phyloP scores from a whole-genome alignment of 2,113 vertebrate genomes.

The Gyps fulvus region DNA sequence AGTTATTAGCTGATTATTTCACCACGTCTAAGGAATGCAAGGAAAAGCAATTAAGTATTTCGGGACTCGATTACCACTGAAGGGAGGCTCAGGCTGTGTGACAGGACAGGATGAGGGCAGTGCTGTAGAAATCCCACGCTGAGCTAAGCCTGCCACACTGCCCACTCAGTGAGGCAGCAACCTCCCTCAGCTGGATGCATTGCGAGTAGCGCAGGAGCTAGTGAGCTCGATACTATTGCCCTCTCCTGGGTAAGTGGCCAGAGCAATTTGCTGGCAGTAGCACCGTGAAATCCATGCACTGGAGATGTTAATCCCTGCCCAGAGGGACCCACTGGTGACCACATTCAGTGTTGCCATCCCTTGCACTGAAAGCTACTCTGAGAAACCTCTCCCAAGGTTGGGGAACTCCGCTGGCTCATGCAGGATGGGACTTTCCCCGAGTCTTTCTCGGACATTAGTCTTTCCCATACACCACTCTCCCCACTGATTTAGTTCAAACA shows the following conservation, averaged over 20 bases:
- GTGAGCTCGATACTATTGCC: background rate
- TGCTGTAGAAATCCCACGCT: fast-evolving
- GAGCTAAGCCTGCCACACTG: background rate
- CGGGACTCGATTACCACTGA: background rate
- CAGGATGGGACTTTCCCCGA: background rate
- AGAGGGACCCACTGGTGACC: background rate
- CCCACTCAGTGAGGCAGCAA: fast-evolving
- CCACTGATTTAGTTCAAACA: background rate
- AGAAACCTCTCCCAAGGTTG: background rate
- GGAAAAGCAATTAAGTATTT: background rate
- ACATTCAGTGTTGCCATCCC: background rate
- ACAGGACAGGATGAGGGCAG: background rate
- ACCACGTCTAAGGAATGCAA: background rate
- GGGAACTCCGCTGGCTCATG: background rate
- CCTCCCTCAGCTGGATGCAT: background rate
- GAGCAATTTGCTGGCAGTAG: background rate
- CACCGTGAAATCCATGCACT: fast-evolving
- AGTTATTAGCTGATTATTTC: background rate
- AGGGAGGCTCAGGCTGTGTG: background rate
- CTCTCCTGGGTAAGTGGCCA: background rate
- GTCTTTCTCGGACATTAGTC: background rate
- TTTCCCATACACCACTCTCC: background rate
- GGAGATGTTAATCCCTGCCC: background rate
- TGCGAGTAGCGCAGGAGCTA: background rate
- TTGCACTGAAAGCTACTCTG: background rate